phyloP scores from a whole-genome alignment of 2,113 vertebrate species.

The Bubo blakistoni region DNA sequence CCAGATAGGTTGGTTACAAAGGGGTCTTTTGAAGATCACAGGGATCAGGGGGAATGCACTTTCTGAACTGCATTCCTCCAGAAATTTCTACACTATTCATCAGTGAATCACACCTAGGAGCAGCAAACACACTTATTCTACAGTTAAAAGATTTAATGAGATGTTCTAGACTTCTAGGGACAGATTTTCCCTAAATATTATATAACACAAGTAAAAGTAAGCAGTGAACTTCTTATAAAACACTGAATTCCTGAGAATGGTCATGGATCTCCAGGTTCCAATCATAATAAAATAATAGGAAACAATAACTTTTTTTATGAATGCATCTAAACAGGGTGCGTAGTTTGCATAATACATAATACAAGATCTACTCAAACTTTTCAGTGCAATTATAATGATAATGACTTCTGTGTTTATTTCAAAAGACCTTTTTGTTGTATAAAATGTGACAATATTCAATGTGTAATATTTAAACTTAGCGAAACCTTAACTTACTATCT shows the following conservation, averaged over 20 bases:
- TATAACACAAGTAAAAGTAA: background rate
- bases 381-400: background rate
- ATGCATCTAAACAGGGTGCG: background rate
- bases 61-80: background rate
- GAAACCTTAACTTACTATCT: background rate
- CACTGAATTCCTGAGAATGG: background rate
- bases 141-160: background rate
- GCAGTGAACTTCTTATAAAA: background rate
- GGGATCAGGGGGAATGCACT: background rate
- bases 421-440: background rate
- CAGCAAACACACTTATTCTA: background rate
- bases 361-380: background rate
- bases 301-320: background rate
- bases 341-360: background rate
- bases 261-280: background rate
- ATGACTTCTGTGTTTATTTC: background rate
- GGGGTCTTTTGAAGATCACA: rapidly evolving
- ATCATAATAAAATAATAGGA: background rate
- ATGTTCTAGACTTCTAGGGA: background rate
- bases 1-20: background rate
- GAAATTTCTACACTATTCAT: background rate
- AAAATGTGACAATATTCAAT: background rate
- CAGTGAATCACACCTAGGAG: background rate
- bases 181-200: background rate
- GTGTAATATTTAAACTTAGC: background rate